Base-by-base conservation (phyloP, 2,113 vertebrate genomes). In the Chloroceryle aenea region DNA sequence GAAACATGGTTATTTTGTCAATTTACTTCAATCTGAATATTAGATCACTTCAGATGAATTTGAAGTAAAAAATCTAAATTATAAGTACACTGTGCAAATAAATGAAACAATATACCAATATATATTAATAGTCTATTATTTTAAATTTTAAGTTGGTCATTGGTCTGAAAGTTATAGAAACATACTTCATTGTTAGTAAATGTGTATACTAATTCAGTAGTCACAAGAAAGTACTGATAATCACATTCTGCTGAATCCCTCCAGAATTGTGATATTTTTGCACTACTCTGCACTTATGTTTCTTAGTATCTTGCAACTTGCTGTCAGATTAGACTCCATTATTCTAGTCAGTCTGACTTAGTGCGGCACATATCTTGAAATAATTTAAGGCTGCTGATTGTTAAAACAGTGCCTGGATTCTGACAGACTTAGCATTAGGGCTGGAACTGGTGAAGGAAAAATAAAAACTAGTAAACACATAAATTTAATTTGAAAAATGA, bases 1-100 rank as follows among this genome's bases (percentile, higher is more conserved):
- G 16, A 79, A 87, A 64, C 55, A 87, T 85, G 77, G 85, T 61
- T 89, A 76, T 88, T 90, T 90, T 86, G 43, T 86, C 29, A 77
- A 17, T 2, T 55, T 78, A 47, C 59, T 95, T 72, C 34, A 85
- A 36, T 84, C 14, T 93, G n/a, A 94, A 66, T 63, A 48, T 68
- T 74, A 45, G 69, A 58, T 73, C n/a, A 40, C 9, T 86, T 55
- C 7, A 73, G 36, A 19, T 67, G 48, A 75, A 68, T 72, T 45
- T 61, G 29, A 82, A 59, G 4, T 93, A 50, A 85, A 59, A 59
- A 7, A 36, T 18, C 27, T 42, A 26, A 61, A 69, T 84, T 71
- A 27, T 32, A 88, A 53, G 26, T 43, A 38, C 4, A 26, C 10
- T 17, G 2, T 52, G 15, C 63, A 81, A 86, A 58, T 11, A 52